phyloP scores from a whole-genome alignment of 37 sponge, comb jelly and placozoan species.

The Halisarca cf. caerulea region DNA sequence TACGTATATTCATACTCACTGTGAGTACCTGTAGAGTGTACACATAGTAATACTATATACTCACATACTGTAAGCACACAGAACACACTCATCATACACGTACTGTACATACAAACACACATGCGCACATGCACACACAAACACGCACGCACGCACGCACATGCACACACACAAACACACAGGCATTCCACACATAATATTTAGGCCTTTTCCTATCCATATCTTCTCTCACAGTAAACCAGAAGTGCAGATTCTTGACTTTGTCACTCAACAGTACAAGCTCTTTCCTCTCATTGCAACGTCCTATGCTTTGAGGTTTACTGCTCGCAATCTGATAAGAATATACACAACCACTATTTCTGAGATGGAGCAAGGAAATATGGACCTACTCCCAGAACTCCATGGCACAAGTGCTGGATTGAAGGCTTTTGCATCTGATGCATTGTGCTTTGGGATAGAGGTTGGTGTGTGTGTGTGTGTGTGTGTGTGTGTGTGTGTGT shows the following conservation, averaged over 20 bases:
- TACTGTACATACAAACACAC: no score
- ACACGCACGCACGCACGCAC: not conserved
- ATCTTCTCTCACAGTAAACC: slow-evolving; percentile 30
- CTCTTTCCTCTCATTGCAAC: slow-evolving; percentile 86
- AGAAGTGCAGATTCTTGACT: slow-evolving; percentile 87
- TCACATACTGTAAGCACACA: no score
- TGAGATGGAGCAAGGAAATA: slow-evolving; percentile 71
- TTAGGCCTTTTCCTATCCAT: no score
- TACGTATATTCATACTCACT: no score
- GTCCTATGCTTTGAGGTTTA: slow-evolving; percentile 67
- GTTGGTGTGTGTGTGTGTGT: slow-evolving; percentile 21
- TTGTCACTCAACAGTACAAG: slow-evolving; percentile 85
- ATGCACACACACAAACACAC: no score
- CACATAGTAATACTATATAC: no score
- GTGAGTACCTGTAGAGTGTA: no score
- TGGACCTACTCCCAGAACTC: slow-evolving; percentile 82
- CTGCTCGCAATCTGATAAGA: slow-evolving; percentile 61
- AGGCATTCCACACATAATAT: no score
- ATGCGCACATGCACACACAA: slow-evolving; percentile 1
- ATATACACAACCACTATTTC: slow-evolving; percentile 19
- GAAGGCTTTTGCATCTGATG: slow-evolving; percentile 73
- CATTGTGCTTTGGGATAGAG: slow-evolving; percentile 71
- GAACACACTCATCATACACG: no score
- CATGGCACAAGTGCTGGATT: slow-evolving; percentile 91
- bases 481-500: no score